Conservation (phyloP, 2,797 vertebrate species). For the Hoplostethus atlanticus region DNA sequence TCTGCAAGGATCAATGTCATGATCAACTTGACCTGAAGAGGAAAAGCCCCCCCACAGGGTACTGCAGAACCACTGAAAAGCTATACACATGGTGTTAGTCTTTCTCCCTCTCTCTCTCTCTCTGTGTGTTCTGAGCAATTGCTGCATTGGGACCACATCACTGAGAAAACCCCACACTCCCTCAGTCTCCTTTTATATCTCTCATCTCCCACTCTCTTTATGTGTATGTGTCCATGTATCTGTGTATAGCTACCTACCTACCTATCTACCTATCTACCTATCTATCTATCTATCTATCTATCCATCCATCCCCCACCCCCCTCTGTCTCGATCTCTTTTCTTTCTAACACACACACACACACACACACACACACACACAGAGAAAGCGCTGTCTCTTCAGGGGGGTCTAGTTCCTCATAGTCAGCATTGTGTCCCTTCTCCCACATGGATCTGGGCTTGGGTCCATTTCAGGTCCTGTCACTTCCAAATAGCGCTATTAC, state of each 20-base stretch:
- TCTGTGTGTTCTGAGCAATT: slow-evolving; percentile 15
- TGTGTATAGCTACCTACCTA: not conserved
- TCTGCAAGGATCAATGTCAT: slow-evolving; percentile 70
- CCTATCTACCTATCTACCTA: not conserved
- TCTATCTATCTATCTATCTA: slow-evolving; percentile 9
- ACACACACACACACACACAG: slow-evolving; percentile 36
- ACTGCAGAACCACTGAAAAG: slow-evolving; percentile 55
- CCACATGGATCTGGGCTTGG: slow-evolving; percentile 55
- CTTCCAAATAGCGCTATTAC: slow-evolving; percentile 66
- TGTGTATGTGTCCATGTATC: slow-evolving; percentile 5
- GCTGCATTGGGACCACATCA: slow-evolving; percentile 7
- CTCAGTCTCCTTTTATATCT: slow-evolving; percentile 8
- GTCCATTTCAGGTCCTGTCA: slow-evolving; percentile 71
- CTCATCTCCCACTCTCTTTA: too few species aligned
- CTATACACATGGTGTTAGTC: slow-evolving; percentile 27
- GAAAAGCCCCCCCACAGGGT: slow-evolving; percentile 35
- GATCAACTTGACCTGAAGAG: slow-evolving; percentile 59
- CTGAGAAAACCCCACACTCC: slow-evolving; percentile 9
- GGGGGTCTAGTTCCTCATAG: slow-evolving; percentile 64
- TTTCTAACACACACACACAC: slow-evolving; percentile 17
- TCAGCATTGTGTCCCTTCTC: slow-evolving; percentile 73
- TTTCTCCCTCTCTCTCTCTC: not conserved
- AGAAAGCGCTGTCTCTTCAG: slow-evolving; percentile 48
- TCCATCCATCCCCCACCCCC: slow-evolving; percentile 22
- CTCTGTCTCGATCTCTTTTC: slow-evolving; percentile 4